Evolutionary conservation across 2,888 invertebrate genomes (phyloP).

Genomic region (Pristionchus entomophagus): DNA sequence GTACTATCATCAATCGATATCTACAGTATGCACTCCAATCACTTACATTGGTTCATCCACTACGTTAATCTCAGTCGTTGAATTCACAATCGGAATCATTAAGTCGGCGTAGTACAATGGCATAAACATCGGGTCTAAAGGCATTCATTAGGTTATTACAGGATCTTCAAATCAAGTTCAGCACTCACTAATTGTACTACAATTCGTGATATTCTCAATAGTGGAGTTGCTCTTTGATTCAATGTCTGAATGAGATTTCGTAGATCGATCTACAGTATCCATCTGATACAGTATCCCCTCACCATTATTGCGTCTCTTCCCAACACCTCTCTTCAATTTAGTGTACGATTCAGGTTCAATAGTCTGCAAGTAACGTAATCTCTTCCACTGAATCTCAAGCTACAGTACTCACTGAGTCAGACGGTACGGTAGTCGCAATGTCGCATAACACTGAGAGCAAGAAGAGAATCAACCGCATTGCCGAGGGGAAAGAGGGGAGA

Average conservation of each 20-base stretch:
- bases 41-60: background rate
- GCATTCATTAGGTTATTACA: too few species aligned
- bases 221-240: background rate
- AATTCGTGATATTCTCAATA: background rate
- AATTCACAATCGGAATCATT: too few species aligned
- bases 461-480: constrained; percentile 6
- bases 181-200: too few species aligned
- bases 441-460: background rate
- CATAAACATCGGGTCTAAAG: too few species aligned
- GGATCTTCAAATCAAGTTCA: too few species aligned
- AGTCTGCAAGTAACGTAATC: constrained; percentile 2
- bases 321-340: background rate
- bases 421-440: background rate
- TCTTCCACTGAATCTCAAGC: too few species aligned
- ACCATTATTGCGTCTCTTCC: background rate
- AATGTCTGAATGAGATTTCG: background rate
- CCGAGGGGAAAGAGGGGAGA: background rate
- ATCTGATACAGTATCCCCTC: background rate
- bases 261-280: background rate
- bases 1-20: background rate
- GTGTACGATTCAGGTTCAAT: background rate
- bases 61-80: background rate
- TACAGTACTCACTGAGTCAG: constrained; percentile 1
- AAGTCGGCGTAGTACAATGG: too few species aligned
- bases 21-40: background rate